phyloP scores from a whole-genome alignment of 2,888 invertebrate species.

The Mesopsocus fuscifrons region DNA sequence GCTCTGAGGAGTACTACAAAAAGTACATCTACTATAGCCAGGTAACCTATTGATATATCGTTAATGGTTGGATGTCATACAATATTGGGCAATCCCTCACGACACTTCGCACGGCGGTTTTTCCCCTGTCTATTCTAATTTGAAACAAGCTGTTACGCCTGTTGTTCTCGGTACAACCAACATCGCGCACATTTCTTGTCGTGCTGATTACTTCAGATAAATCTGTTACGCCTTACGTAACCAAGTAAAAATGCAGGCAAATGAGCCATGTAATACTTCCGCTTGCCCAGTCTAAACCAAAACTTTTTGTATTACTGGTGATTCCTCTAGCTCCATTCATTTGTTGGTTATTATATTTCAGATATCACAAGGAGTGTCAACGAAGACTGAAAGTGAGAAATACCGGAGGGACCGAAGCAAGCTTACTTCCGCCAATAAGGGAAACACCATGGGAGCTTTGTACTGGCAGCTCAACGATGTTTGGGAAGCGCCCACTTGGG shows the following conservation, averaged over 20 bases:
- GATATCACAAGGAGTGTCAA: conserved; percentile 65
- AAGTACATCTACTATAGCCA: conserved; percentile 70
- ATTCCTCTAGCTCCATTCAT: conserved; percentile 9
- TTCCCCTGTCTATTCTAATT: too few species aligned
- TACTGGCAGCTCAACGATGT: conserved; percentile 98
- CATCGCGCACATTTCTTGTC: too few species aligned
- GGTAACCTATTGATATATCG: conserved; percentile 29
- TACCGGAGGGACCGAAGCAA: conserved; percentile 42
- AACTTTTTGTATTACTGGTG: neutral
- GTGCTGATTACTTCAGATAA: too few species aligned
- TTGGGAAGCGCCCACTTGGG: conserved; percentile 96
- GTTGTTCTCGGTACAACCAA: too few species aligned
- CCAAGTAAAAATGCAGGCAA: too few species aligned
- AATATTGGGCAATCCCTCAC: too few species aligned
- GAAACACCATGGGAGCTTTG: conserved; percentile 84
- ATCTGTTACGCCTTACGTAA: too few species aligned
- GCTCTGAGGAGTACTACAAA: conserved; percentile 34
- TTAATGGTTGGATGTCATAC: neutral
- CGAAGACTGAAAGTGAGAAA: conserved; percentile 67
- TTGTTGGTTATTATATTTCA: conserved; percentile 18
- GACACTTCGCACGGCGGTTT: too few species aligned
- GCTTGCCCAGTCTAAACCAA: too few species aligned
- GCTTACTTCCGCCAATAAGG: conserved; percentile 31
- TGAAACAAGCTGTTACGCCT: too few species aligned
- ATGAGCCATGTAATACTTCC: too few species aligned